Evolutionary conservation across 2,113 vertebrate genomes (phyloP), one percentile per base, ranked within the genome.

Genomic region (Isurus oxyrinchus): DNA sequence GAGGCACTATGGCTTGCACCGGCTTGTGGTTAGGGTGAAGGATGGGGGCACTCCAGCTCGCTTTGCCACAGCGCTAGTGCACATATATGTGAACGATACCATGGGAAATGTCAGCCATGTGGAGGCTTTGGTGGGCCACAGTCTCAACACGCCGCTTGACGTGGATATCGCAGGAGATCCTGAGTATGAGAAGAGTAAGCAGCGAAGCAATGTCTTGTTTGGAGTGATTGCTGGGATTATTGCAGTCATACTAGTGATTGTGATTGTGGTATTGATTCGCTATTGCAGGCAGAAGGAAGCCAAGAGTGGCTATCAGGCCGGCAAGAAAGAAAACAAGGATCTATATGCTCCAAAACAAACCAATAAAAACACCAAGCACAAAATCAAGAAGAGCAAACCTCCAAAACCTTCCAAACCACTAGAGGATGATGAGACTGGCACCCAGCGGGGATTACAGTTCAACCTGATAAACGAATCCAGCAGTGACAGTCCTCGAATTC

Each of bases 261-360:
- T 99, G 57, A 97, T 98, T 5, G 99, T 99, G 0, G 98, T 99
- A 21, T 97, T 99, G 1, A 98, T 99, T 97, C 98, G 99, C 59
- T 99, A 99, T 96, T 98, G 98, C 79, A 97, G 99, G 96, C 98
- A 99, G 97, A 99, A 99, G 35, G 99, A 99, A 96, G 98, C 99
- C 90, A 99, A 99, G 97, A 99, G 99, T 0, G 99, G 99, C 96
- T 99, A 99, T 97, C 99, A 99, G 97, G 99, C 99, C 0, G 99
- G 99, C 21, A 99, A 99, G 97, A 99, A 99, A 97, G 99, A 99
- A 97, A 99, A 98, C 96, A 99, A 99, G 97, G 99, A 99, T 96
- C 97, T 99, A 25, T 99, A 99, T 0, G 98, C 99, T 0, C 99
- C 99, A 57, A 99, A 99, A 96, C 99, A 99, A 96, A 98, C 98